Evolutionary conservation across 2,797 vertebrate genomes (phyloP), one percentile per base, ranked within the genome.

Genomic region (Neosalanx taihuensis): DNA sequence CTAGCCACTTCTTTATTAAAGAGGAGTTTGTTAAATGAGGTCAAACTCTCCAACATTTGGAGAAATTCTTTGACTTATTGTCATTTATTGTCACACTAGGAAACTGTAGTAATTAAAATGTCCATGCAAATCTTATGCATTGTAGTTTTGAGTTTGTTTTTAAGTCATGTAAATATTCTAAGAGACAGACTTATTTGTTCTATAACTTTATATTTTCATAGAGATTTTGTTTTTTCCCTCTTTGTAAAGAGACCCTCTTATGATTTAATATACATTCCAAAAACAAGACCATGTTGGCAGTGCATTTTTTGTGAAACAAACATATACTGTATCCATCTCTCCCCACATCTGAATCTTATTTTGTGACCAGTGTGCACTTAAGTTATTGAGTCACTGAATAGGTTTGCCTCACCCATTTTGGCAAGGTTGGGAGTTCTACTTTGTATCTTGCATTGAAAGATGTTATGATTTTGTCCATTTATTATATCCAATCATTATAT

Each of bases 141-240:
- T 63, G 41, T 65, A 61, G n/a, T 90, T 82, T 86, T 89, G 91
- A 88, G 91, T 93, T 35, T 35, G 89, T 91, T 90, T 89, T 85
- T 58, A 70, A 81, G 80, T 72, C 91, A 90, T 94, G 91, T 93
- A 92, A 94, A 93, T 92, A 92, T 92, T 92, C 90, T 91, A 91
- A 92, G 92, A 93, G 92, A 89, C 79, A 79, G 77, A 65, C 90
- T 92, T 79, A 70, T 88, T 85, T 87, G 74, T 85, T 76, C 93
- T 94, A 96, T 93, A 93, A 93, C 93, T 95, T 94, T 95, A 94
- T 96, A 96, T 96, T 96, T 97, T 95, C 94, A 94, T 96, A 96
- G 94, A 92, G 94, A 94, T 93, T 92, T 91, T 46, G 94, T 91
- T 93, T 46, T 94, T 93, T 94, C 92, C 18, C 51, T n/a, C 70